Evolutionary conservation across 1,140 invertebrate species (phyloP).

Genomic region (Lasioglossum albipes): DNA sequence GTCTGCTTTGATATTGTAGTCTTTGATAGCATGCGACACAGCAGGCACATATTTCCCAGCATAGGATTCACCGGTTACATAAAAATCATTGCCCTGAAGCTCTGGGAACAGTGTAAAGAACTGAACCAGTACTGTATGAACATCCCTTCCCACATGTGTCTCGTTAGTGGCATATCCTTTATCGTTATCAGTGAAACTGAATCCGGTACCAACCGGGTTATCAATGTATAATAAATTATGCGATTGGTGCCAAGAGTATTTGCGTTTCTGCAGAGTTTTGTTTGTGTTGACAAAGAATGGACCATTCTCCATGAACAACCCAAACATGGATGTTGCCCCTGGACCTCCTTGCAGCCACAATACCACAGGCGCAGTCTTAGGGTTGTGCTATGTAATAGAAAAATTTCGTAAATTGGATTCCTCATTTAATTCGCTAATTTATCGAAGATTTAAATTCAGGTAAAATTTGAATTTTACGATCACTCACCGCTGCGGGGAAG

Average conservation of each 20-base stretch:
- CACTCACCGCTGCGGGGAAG: constrained; percentile 84
- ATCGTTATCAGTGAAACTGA: constrained; percentile 86
- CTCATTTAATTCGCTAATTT: not conserved
- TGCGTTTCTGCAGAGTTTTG: constrained; percentile 82
- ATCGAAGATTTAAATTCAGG: not conserved
- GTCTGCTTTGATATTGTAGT: constrained; percentile 83
- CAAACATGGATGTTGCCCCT: constrained; percentile 89
- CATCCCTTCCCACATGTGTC: constrained; percentile 84
- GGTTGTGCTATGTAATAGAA: constrained; percentile 65
- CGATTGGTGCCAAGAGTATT: constrained; percentile 87
- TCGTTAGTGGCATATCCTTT: constrained; percentile 84
- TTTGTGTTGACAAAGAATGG: constrained; percentile 85
- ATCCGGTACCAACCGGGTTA: constrained; percentile 92
- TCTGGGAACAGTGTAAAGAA: constrained; percentile 88
- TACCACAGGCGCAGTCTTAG: constrained; percentile 85
- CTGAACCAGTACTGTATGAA: constrained; percentile 85
- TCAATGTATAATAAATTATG: constrained; percentile 92
- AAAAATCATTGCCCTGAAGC: constrained; percentile 85
- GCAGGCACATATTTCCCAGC: constrained; percentile 93
- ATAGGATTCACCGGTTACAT: constrained; percentile 93
- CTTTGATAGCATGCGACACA: constrained; percentile 87
- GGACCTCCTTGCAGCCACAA: constrained; percentile 94
- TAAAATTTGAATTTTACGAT: not conserved
- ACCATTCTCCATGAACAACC: constrained; percentile 91
- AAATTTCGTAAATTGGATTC: not conserved